A percentile compares a stretch with the other conserved stretches of the same genome.
These are phyloP conservation scores for Hemibagrus guttatus DNA, from an alignment of 2,797 vertebrate genomes.

Conservation along the genomic window DNA sequence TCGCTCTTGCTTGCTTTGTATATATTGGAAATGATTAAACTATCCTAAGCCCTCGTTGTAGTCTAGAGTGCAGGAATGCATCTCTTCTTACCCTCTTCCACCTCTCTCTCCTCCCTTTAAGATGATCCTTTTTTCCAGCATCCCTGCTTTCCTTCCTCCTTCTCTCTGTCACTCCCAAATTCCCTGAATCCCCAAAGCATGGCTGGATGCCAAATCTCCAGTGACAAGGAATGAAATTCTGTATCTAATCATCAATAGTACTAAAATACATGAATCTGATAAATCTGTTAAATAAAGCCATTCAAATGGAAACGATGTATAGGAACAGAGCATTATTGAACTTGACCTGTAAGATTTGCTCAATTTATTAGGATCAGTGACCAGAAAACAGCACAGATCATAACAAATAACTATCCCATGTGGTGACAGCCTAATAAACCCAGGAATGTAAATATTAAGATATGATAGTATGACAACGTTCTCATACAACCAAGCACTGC, in stretches of 20 bases:
- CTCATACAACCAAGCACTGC: background rate
- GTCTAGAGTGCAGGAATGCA: constrained; percentile 35
- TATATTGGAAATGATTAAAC: constrained; percentile 16
- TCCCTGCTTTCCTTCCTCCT: constrained; percentile 56
- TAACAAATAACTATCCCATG: background rate
- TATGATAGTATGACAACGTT: background rate
- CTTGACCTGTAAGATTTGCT: background rate
- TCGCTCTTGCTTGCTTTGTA: background rate
- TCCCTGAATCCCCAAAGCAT: background rate
- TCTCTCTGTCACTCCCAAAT: constrained; percentile 54
- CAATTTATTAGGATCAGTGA: background rate
- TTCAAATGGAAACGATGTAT: background rate
- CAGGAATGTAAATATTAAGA: background rate
- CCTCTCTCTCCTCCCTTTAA: constrained; percentile 18
- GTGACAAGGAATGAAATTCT: background rate
- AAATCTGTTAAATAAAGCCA: background rate
- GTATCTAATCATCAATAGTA: background rate
- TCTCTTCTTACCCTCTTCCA: constrained; percentile 15
- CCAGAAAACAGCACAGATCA: background rate
- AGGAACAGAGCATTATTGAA: background rate
- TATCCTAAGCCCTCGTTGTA: constrained; percentile 12
- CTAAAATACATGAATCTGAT: background rate
- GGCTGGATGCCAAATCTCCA: background rate
- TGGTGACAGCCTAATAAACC: background rate
- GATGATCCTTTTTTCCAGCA: constrained; percentile 56